Base-by-base conservation (phyloP, 2,797 vertebrate species). In the Aphelocoma californica region DNA sequence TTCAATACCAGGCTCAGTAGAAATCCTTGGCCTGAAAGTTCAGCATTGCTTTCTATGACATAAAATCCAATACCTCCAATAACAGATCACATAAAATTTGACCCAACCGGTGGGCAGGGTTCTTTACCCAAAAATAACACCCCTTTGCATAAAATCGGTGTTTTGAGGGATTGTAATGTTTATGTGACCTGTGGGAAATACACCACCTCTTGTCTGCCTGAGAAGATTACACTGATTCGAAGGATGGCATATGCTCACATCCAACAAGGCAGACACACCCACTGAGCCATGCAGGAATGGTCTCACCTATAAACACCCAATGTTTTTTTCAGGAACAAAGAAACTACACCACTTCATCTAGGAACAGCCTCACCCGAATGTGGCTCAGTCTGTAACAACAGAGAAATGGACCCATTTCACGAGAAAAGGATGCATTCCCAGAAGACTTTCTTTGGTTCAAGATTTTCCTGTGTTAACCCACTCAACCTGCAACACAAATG, bases 11-110 rank as follows among this genome's bases (percentile, higher is more conserved):
- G 54, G 12, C 23, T 90, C 62, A 64, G 87, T 31, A 88, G 57
- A 93, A 92, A 92, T 82, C 72, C 73, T 5, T 67, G 56, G 57
- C 74, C 60, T 2, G 9, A 36, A 93, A 88, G 34, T 92, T 94
- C 84, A 92, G 57, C 60, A 28, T 18, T 83, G n/a, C 65, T 92
- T 89, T 88, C 71, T 72, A 45, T 42, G 90, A 44, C 23, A 36
- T 62, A 81, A 91, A 94, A 94, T 81, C 67, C 66, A 93, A 73
- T 92, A 94, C 25, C 40, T 65, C 40, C 88, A 73, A 13, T 61
- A 96, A 61, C 21, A 92, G 64, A 70, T 61, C 29, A 65, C 45
- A 79, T 80, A 67, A 93, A 70, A 70, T 66, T 51, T 78, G 67
- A 79, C 73, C 82, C 81, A 77, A 86, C 20, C 53, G 67, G 48